These are phyloP conservation scores for Brachionus sp. DNA, from an alignment of 1,140 invertebrate species.

Conservation along the genomic window DNA sequence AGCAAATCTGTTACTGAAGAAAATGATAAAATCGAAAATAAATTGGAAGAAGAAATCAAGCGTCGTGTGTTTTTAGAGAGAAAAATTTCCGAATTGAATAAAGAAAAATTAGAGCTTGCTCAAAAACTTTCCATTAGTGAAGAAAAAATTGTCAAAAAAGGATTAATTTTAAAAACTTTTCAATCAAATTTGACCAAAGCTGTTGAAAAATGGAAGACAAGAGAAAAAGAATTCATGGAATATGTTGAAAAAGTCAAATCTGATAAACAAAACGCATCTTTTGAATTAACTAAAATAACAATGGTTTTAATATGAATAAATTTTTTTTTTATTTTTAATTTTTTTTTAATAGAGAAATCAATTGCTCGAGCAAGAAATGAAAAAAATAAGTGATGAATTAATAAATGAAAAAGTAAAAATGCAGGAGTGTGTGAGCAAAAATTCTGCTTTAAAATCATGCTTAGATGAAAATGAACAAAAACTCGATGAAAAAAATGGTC, in stretches of 20 bases:
- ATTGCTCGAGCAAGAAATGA: slow-evolving; percentile 9
- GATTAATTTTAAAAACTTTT: neutral
- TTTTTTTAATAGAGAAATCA: slow-evolving; percentile 21
- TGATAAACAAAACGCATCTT: neutral
- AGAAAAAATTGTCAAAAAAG: neutral
- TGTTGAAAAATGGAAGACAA: slow-evolving; percentile 16
- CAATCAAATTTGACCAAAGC: neutral
- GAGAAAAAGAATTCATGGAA: neutral
- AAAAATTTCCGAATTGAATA: slow-evolving; percentile 25
- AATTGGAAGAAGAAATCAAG: slow-evolving; percentile 23
- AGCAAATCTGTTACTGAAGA: neutral
- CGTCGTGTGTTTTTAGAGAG: neutral
- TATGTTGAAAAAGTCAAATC: neutral
- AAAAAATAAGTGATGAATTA: slow-evolving; percentile 15
- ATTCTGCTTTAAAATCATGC: neutral
- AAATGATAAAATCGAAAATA: neutral
- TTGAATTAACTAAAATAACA: neutral
- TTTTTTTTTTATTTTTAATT: neutral
- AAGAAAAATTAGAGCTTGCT: neutral
- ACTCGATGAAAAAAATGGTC: neutral
- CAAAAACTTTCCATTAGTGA: neutral
- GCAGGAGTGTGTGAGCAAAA: neutral
- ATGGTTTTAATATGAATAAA: neutral
- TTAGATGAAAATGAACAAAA: neutral
- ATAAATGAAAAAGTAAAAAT: slow-evolving; percentile 35